Evolutionary conservation across 1,140 invertebrate genomes (phyloP).

Genomic region (Oreohelix idahoensis): DNA sequence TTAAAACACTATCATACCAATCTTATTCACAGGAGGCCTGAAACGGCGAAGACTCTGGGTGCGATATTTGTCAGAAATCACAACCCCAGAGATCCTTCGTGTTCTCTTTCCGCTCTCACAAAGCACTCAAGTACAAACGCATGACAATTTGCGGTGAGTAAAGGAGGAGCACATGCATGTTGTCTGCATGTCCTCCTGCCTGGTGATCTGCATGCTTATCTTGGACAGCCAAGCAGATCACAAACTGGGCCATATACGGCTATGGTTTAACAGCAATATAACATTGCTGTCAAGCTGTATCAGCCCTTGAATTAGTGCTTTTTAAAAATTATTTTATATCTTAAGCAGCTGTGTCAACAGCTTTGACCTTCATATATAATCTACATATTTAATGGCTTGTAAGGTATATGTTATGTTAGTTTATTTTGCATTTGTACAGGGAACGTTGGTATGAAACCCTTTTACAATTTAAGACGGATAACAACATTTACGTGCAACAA

Average conservation of each 20-base stretch:
- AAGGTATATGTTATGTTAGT: background rate
- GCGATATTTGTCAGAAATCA: conserved; percentile 31
- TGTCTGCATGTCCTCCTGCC: background rate
- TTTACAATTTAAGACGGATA: no score
- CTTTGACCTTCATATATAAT: background rate
- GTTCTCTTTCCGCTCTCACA: conserved; percentile 36
- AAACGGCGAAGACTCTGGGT: conserved; percentile 35
- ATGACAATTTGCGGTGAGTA: conserved; percentile 42
- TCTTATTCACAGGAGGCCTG: conserved; percentile 31
- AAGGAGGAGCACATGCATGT: conserved; percentile 6
- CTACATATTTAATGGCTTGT: background rate
- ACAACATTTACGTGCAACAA: background rate
- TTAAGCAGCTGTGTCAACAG: background rate
- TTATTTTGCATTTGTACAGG: no score
- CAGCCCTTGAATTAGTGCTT: background rate
- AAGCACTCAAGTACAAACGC: conserved; percentile 38
- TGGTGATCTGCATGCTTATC: conserved; percentile 3
- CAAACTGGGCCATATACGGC: background rate
- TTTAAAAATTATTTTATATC: background rate
- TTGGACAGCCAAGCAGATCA: conserved; percentile 14
- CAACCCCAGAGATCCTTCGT: conserved; percentile 34
- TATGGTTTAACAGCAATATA: background rate
- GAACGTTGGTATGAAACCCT: no score
- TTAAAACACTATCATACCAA: conserved; percentile 17
- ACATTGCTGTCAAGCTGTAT: background rate